phyloP scores from a whole-genome alignment of 2,888 invertebrate genomes.

The Drosophila merina region DNA sequence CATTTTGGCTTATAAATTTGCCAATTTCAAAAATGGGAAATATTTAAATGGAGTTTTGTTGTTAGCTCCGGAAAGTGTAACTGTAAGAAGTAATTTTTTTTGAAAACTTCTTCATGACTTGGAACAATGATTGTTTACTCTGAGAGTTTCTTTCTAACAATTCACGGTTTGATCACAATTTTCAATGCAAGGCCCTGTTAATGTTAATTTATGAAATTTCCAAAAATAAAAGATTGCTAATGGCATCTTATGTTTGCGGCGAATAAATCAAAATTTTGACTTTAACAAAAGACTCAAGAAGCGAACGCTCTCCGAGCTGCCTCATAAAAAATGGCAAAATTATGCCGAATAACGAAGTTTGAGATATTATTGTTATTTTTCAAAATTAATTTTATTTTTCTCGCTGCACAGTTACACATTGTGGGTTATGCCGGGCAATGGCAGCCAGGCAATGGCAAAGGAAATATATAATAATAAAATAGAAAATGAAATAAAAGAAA shows the following conservation, averaged over 20 bases:
- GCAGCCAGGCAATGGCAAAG: slow-evolving; percentile 53
- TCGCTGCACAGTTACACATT: slow-evolving; percentile 24
- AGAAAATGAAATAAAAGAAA: slow-evolving; percentile 30
- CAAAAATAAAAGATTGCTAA: slow-evolving; percentile 41
- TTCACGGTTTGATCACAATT: too few species aligned
- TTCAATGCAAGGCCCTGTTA: neutral
- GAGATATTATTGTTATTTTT: slow-evolving; percentile 30
- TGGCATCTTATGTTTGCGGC: slow-evolving; percentile 62
- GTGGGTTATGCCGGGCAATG: slow-evolving; percentile 39
- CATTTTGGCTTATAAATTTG: slow-evolving; percentile 11
- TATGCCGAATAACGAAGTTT: slow-evolving; percentile 23
- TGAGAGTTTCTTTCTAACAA: neutral
- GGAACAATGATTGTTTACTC: too few species aligned
- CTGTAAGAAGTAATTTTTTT: neutral
- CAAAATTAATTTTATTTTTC: slow-evolving; percentile 25
- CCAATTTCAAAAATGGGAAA: slow-evolving; percentile 1
- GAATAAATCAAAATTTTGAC: slow-evolving; percentile 58
- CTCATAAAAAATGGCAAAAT: slow-evolving; percentile 36
- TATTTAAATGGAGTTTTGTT: neutral
- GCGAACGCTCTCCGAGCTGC: slow-evolving; percentile 54
- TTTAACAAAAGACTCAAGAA: slow-evolving; percentile 74
- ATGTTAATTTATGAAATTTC: slow-evolving; percentile 6
- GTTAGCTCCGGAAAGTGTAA: neutral
- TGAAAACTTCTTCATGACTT: too few species aligned
- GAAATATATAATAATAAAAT: slow-evolving; percentile 26